These are phyloP conservation scores for Lanistes nyassanus DNA, from an alignment of 1,140 invertebrate species.

Conservation along the genomic window DNA sequence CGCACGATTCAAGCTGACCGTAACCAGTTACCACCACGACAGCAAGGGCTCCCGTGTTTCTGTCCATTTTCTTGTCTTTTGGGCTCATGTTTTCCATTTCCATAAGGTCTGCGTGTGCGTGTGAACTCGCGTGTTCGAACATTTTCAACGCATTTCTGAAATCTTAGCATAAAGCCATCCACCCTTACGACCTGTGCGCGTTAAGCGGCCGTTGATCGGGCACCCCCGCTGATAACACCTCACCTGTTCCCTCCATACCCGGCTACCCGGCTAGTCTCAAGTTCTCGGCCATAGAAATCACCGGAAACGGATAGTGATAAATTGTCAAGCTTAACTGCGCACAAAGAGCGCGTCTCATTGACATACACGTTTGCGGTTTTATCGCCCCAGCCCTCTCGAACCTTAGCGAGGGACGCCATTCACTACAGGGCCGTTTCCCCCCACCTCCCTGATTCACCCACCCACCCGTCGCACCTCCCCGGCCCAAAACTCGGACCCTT, in stretches of 20 bases:
- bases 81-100: no score
- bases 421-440: neutral
- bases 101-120: no score
- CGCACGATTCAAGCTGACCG: no score
- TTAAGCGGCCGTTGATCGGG: no score
- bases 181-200: no score
- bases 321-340: neutral
- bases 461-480: neutral
- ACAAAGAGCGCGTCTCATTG: slow-evolving; percentile 13
- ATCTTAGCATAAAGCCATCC: no score
- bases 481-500: neutral
- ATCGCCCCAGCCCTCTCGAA: neutral
- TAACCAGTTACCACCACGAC: no score
- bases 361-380: slow-evolving; percentile 3
- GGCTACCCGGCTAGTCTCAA: neutral
- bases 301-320: neutral
- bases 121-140: no score
- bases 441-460: neutral
- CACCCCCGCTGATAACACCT: no score
- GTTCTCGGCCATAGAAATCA: slow-evolving; percentile 25
- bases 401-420: neutral
- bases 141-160: no score
- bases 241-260: neutral
- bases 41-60: no score
- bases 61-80: no score